Percentiles rank a stretch among this genome's conserved stretches.
These are phyloP conservation scores for Mallotus villosus DNA, from an alignment of 2,797 vertebrate species.

Conservation along the genomic window DNA sequence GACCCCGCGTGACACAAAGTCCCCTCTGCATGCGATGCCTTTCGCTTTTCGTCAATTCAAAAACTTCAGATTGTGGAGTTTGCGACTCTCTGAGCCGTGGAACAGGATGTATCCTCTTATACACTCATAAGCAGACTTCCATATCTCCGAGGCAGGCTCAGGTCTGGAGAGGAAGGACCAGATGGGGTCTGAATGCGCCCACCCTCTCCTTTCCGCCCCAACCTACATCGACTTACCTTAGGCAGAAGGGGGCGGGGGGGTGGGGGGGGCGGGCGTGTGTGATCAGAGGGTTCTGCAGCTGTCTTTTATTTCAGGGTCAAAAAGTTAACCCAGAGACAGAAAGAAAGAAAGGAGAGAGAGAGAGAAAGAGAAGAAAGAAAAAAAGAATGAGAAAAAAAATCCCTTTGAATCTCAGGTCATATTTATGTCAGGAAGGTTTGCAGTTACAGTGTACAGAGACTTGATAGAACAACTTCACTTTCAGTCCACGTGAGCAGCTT, in stretches of 20 bases:
- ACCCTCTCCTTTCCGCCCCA: constrained; percentile 38
- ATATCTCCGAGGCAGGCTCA: constrained; percentile 55
- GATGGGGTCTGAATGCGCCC: constrained; percentile 35
- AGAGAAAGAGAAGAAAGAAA: not conserved
- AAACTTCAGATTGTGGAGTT: constrained; percentile 50
- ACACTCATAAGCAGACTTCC: constrained; percentile 55
- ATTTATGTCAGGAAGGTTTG: constrained; percentile 59
- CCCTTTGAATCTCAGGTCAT: constrained; percentile 71
- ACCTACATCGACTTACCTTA: constrained; percentile 58
- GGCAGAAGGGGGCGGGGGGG: constrained; percentile 46
- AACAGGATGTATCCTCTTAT: constrained; percentile 54
- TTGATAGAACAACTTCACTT: constrained; percentile 30
- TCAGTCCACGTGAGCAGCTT: not conserved
- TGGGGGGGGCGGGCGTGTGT: constrained; percentile 49
- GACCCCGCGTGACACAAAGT: constrained; percentile 51
- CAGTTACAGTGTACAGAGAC: constrained; percentile 20
- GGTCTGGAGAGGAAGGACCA: constrained; percentile 41
- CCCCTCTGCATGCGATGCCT: constrained; percentile 48
- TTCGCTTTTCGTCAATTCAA: constrained; percentile 39
- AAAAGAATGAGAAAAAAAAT: constrained; percentile 42
- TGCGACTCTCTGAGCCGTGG: constrained; percentile 39
- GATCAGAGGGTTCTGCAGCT: constrained; percentile 69
- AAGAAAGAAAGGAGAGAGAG: constrained; percentile 33
- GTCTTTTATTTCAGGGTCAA: constrained; percentile 75
- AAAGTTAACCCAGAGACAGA: constrained; percentile 56